Base-by-base conservation (phyloP, 2,113 vertebrate species). In the Phoenicopterus ruber region DNA sequence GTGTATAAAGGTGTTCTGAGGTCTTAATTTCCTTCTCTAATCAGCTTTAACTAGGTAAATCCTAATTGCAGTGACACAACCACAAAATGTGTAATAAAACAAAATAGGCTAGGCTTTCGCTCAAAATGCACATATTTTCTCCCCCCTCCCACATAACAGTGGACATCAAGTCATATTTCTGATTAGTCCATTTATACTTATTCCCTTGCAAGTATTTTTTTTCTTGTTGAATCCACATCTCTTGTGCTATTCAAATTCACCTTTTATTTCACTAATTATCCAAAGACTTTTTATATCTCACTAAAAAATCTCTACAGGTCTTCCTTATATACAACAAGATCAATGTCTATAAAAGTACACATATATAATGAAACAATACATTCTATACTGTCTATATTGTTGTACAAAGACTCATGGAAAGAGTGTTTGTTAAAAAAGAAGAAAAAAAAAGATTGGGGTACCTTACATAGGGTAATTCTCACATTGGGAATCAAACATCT, bases 401-500 rank as follows among this genome's bases (percentile, higher is more conserved):
- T 28, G 17, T 29, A 59, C 16, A 67, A 50, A 47, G 16, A 18
- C 3, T 59, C 0, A 1, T 0, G 0, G 31, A 47, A 86, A 31
- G 5, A 77, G 6, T 21, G 22, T 13, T 61, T 84, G 9, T n/a
- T 88, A 11, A 50, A 88, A 85, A 73, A 65, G 0, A 34, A 46
- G 3, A 9, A 3, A 6, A 46, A 40, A 65, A 38, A 46, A 36
- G 6, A 24, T 4, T 24, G 5, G 4, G 18, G 34, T 52, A 16
- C 17, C 15, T 73, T 86, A 31, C 5, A 17, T 17, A 21, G 4
- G 13, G 3, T 20, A 81, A 34, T 40, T 12, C 0, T 62, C 12
- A 26, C 18, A 31, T 5, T 70, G 46, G 49, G 28, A 86, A 57
- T 73, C 40, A 69, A 34, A 63, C 14, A 59, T 9, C 29, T 59